These are phyloP conservation scores for Melanerpes formicivorus DNA, from an alignment of 2,113 vertebrate species.

Conservation along the genomic window DNA sequence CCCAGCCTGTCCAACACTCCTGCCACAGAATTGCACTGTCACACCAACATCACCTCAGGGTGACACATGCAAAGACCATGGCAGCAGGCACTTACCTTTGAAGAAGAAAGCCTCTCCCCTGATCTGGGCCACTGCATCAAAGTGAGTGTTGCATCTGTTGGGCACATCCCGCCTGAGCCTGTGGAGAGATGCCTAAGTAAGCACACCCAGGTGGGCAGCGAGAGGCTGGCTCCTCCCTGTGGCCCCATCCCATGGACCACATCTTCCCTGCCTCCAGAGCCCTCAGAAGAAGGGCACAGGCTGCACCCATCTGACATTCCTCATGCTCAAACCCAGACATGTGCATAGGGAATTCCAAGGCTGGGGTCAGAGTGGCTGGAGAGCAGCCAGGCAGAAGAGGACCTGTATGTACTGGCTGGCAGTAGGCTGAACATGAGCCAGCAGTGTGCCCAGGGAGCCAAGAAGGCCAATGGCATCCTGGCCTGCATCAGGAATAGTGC, in stretches of 20 bases:
- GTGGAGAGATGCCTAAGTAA: not conserved
- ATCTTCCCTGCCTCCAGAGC: not conserved
- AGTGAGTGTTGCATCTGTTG: slow-evolving; percentile 88
- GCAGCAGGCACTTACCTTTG: slow-evolving; percentile 80
- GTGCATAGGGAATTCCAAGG: not conserved
- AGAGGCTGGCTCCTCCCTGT: accelerated
- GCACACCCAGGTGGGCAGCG: accelerated
- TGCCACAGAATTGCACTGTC: not conserved
- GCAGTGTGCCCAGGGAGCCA: no score
- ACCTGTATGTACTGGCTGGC: no score
- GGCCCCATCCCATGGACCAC: accelerated
- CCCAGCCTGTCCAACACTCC: accelerated
- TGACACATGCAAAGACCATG: accelerated
- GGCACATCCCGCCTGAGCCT: slow-evolving; percentile 85
- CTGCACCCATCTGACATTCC: accelerated
- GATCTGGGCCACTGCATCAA: slow-evolving; percentile 96
- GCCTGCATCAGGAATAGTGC: no score
- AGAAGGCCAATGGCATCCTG: no score
- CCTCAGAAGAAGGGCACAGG: not conserved
- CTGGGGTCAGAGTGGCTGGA: no score
- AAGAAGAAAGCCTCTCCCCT: slow-evolving; percentile 98
- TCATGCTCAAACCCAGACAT: not conserved
- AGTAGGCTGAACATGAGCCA: no score
- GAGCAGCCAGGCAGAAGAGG: no score
- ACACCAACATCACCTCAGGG: accelerated